phyloP scores from a whole-genome alignment of 2,113 vertebrate species.

The Sigmodon hispidus region DNA sequence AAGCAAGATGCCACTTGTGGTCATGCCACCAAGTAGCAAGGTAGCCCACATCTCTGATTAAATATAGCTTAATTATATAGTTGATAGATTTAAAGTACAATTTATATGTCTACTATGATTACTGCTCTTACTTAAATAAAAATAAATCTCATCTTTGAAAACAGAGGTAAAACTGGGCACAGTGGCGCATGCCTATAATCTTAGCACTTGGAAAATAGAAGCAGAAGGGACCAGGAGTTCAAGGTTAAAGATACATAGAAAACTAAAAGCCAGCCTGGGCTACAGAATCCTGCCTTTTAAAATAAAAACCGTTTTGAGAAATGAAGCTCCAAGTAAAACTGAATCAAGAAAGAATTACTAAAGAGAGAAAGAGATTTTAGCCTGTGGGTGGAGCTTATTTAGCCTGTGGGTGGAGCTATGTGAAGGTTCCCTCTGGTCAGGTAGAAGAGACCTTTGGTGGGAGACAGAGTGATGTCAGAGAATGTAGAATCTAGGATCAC shows the following conservation, averaged over 20 bases:
- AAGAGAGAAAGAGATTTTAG: not conserved
- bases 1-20: slow-evolving; percentile 55
- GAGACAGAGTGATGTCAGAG: not conserved
- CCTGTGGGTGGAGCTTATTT: not conserved
- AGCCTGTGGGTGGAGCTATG: too few relatives aligned
- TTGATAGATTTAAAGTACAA: slow-evolving; percentile 24
- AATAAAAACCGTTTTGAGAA: slow-evolving; percentile 46
- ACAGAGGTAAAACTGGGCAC: not conserved
- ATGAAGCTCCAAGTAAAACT: slow-evolving; percentile 47
- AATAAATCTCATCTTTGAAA: slow-evolving; percentile 60
- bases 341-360: slow-evolving; percentile 22
- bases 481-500: fast-evolving
- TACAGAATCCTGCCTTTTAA: not conserved
- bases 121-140: slow-evolving; percentile 38
- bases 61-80: slow-evolving; percentile 55
- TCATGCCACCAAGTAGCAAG: not conserved
- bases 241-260: not conserved
- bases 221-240: not conserved
- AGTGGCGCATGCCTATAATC: not conserved
- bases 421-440: not conserved
- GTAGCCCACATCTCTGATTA: not conserved
- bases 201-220: not conserved
- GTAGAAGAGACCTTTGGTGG: not conserved
- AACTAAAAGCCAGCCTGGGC: not conserved
- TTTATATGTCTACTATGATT: slow-evolving; percentile 30